Conservation (phyloP, 2,113 vertebrate genomes). For the Lycaon pictus region DNA sequence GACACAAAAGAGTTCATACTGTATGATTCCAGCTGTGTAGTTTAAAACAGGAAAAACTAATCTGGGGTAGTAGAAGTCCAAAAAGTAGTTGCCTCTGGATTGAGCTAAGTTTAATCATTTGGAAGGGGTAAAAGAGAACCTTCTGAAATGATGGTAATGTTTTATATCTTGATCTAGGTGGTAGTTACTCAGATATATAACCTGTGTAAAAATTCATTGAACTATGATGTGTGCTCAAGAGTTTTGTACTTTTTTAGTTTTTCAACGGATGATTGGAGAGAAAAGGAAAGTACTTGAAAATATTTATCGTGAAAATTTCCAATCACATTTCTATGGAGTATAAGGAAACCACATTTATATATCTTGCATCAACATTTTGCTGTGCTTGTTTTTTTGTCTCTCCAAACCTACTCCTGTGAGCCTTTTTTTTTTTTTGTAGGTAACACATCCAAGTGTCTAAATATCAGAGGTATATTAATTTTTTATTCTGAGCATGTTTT, state of each 20-base stretch:
- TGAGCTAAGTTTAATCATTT: background rate
- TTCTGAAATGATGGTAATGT: background rate
- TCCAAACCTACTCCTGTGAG: background rate
- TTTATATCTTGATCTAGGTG: background rate
- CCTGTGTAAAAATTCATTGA: background rate
- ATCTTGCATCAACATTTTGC: background rate
- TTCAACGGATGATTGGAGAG: background rate
- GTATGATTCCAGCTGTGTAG: background rate
- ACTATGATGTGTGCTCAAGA: background rate
- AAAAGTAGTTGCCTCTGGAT: background rate
- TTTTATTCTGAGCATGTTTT: slow-evolving; percentile 28
- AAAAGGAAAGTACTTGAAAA: slow-evolving; percentile 18
- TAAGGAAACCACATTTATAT: background rate
- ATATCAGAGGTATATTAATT: background rate
- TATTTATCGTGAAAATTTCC: background rate
- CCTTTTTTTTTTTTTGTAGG: background rate
- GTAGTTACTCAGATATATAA: background rate
- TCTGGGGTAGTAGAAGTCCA: background rate
- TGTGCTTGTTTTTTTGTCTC: background rate
- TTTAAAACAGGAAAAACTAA: slow-evolving; percentile 37
- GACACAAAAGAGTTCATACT: background rate
- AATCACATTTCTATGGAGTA: background rate
- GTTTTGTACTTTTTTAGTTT: background rate
- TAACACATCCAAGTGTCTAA: background rate
- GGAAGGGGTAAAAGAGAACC: background rate